phyloP scores from a whole-genome alignment of 2,113 vertebrate species.

The Ardeotis arabs region DNA sequence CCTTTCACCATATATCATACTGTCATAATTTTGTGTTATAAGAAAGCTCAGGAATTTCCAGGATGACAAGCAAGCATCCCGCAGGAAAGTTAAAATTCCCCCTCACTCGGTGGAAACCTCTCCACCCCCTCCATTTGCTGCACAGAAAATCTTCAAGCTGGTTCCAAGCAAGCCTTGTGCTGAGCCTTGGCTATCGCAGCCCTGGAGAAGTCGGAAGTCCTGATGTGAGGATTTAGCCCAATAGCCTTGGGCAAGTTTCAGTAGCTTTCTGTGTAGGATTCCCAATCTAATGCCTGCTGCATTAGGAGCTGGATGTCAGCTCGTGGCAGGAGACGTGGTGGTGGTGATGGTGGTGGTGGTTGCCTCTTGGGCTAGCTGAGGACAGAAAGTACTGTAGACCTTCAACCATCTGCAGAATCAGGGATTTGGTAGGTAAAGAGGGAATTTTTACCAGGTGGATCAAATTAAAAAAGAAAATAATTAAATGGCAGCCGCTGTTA shows the following conservation, averaged over 20 bases:
- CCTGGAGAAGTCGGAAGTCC: not conserved
- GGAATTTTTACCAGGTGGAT: not conserved
- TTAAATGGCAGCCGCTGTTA: not conserved
- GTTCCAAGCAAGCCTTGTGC: not conserved
- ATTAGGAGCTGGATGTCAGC: rapidly evolving
- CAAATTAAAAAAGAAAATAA: not conserved
- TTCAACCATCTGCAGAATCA: not conserved
- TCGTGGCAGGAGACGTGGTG: not conserved
- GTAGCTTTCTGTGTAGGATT: not conserved
- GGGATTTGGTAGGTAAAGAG: not conserved
- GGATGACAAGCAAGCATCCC: not conserved
- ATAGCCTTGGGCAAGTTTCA: not conserved
- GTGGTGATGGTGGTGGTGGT: not conserved
- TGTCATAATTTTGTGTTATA: not conserved
- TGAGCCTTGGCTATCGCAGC: not conserved
- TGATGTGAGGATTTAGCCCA: not conserved
- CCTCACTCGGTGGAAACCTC: not conserved
- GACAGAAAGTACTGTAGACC: not conserved
- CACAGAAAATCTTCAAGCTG: not conserved
- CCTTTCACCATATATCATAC: not conserved
- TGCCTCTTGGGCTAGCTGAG: not conserved
- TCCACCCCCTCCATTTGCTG: not conserved
- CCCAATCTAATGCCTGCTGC: not conserved
- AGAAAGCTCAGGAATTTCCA: slow-evolving; percentile 50
- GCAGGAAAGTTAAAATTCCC: slow-evolving; percentile 1